Conservation (phyloP, 2,113 vertebrate species). For the Eupsittula cactorum region DNA sequence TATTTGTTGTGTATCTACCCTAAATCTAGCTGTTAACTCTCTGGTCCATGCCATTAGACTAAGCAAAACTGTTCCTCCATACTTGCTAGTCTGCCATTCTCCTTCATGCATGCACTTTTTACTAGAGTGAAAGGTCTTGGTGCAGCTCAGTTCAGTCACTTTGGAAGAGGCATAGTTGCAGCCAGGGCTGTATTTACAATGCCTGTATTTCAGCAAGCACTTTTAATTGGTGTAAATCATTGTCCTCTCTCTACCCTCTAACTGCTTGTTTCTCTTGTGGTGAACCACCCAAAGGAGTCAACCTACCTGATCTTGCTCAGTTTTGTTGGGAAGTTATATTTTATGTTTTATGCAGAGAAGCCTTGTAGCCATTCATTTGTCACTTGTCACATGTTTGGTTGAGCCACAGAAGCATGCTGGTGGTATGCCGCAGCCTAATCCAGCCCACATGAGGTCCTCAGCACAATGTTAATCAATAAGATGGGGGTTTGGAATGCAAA, state of each 20-base stretch:
- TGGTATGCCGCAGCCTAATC: not conserved
- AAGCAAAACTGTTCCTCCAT: not conserved
- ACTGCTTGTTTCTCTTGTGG: not conserved
- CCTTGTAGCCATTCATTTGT: not conserved
- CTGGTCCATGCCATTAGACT: not conserved
- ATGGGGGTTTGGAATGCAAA: not conserved
- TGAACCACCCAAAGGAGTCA: not conserved
- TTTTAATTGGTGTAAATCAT: not conserved
- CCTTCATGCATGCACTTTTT: not conserved
- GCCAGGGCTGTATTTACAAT: not conserved
- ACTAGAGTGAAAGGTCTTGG: not conserved
- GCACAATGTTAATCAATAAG: not conserved
- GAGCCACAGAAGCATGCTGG: not conserved
- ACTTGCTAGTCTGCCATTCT: not conserved
- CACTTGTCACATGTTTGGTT: accelerated
- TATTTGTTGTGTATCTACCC: not conserved
- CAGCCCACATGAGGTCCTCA: not conserved
- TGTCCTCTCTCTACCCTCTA: not conserved
- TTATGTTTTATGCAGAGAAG: not conserved
- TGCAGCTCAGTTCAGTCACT: not conserved
- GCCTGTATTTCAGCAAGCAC: not conserved
- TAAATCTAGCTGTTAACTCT: not conserved
- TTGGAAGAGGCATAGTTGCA: not conserved
- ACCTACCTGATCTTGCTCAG: not conserved
- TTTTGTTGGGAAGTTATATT: not conserved